Base-by-base conservation (phyloP, 1,140 invertebrate species). In the Tetramorium parvispinum region DNA sequence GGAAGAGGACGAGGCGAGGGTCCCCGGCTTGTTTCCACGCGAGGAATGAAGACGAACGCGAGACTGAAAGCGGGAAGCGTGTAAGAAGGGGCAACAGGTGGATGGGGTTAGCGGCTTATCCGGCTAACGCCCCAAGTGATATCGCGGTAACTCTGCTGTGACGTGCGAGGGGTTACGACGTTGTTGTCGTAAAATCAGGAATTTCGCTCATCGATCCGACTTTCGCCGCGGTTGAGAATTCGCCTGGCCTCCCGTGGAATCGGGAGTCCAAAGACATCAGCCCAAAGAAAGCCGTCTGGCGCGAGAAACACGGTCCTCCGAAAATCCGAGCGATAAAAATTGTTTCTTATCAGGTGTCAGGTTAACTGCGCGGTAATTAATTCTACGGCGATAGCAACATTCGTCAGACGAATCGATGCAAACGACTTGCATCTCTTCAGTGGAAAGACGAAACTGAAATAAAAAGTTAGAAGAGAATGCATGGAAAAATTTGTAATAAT, bases 41-140 rank as follows among this genome's bases (percentile, higher is more conserved):
- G 86, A 90, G 87, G 87, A 89, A 90, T 76, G 88, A 93, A 83
- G 85, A 82, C 85, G 87, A 88, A 89, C 88, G 85, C 85, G 81
- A 83, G 76, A 49, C 83, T 85, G 82, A 82, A 87, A 87, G 87
- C 75, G 77, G 82, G 37, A 32, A 85, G 73, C 85, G 89, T 86
- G 91, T 94, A 95, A 95, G 94, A 94, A 93, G 92, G 92, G 94
- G 94, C 94, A 95, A 95, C 95, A 95, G 94, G 94, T 95, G 94
- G 94, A 95, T 93, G 94, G 94, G 91, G 93, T 94, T 95, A 95
- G 93, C 93, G 91, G 93, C 93, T 95, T 94, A 94, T 94, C 94
- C 93, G 88, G 93, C 93, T 94, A 93, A 94, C 94, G 92, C 88
- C 89, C 89, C 89, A 88, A 91, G 89, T 90, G 90, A 91, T 90